A percentile compares a stretch with the other conserved stretches of the same genome.
Evolutionary conservation across 2,888 invertebrate genomes (phyloP).

Genomic region (Lobophora halterata): DNA sequence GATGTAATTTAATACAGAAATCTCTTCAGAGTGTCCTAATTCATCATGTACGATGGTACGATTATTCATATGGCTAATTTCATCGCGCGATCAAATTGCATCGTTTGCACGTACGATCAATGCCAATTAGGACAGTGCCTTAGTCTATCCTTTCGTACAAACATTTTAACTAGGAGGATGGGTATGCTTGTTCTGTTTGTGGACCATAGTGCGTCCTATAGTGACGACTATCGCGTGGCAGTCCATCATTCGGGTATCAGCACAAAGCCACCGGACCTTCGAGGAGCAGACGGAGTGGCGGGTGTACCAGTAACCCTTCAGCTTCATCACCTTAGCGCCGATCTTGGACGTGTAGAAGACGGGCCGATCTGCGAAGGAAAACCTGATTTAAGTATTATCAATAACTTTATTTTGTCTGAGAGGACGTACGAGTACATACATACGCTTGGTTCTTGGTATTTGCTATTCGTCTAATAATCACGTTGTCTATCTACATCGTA

Average conservation of each 20-base stretch:
- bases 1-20: too few species aligned
- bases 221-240: slow-evolving; percentile 70
- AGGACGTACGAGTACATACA: too few species aligned
- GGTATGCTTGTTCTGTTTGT: slow-evolving; percentile 63
- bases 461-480: too few species aligned
- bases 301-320: slow-evolving; percentile 66
- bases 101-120: neutral
- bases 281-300: slow-evolving; percentile 71
- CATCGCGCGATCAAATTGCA: too few species aligned
- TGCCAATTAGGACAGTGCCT: neutral
- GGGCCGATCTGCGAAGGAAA: slow-evolving; percentile 51
- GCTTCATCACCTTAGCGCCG: slow-evolving; percentile 65
- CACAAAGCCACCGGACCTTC: slow-evolving; percentile 67
- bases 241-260: slow-evolving; percentile 57
- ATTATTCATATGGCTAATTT: too few species aligned
- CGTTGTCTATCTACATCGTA: too few species aligned
- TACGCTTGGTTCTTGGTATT: too few species aligned
- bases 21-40: too few species aligned
- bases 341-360: slow-evolving; percentile 64
- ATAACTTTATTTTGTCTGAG: too few species aligned
- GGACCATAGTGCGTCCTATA: slow-evolving; percentile 63
- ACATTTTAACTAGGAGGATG: slow-evolving; percentile 46
- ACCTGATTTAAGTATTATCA: neutral
- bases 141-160: neutral
- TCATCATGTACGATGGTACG: too few species aligned